A percentile compares a stretch with the other conserved stretches of the same genome.
Conservation (phyloP, 2,797 vertebrate species). For the Vespertilio murinus region DNA sequence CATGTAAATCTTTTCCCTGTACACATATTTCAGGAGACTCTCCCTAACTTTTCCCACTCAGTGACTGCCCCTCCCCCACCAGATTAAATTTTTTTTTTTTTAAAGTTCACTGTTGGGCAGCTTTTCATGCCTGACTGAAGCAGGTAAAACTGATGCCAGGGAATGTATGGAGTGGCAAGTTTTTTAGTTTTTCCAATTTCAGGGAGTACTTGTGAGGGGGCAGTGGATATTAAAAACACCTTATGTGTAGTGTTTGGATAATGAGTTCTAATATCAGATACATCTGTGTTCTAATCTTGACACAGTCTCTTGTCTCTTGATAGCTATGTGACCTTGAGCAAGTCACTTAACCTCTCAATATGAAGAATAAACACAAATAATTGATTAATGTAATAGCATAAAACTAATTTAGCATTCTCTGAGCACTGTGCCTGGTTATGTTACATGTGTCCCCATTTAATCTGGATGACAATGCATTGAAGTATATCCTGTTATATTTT, state of each 20-base stretch:
- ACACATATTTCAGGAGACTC: neutral
- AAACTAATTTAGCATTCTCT: neutral
- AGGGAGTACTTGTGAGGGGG: neutral
- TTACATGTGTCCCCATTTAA: neutral
- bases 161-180: neutral
- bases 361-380: neutral
- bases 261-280: neutral
- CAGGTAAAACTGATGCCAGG: neutral
- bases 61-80: neutral
- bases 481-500: neutral
- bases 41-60: neutral
- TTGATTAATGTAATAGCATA: neutral
- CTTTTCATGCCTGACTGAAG: neutral
- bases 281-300: neutral
- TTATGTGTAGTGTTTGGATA: neutral
- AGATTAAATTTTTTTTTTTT: neutral
- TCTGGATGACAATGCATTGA: neutral
- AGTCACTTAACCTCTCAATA: neutral
- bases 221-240: neutral
- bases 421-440: neutral
- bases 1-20: neutral
- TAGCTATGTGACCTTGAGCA: neutral
- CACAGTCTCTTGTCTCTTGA: neutral
- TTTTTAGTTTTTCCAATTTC: neutral
- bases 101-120: neutral